Percentiles rank a stretch among this genome's conserved stretches.
phyloP scores from a whole-genome alignment of 2,888 invertebrate species.

The Epirrhoe tristata region DNA sequence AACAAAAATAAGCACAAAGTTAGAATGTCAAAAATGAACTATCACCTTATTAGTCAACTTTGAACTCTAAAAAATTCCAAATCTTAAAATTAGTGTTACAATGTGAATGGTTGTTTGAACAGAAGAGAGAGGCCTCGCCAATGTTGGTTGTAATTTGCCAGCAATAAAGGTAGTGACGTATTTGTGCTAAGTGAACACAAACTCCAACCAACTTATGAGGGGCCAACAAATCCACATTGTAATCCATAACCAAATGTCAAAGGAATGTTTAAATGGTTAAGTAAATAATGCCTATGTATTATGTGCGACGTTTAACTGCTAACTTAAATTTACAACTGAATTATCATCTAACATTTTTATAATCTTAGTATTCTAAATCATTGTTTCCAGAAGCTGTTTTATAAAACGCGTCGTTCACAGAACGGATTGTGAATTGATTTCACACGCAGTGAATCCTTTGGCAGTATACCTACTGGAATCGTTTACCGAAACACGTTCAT shows the following conservation, averaged over 20 bases:
- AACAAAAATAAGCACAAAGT: slow-evolving; percentile 75
- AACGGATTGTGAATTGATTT: slow-evolving; percentile 81
- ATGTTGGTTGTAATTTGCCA: slow-evolving; percentile 46
- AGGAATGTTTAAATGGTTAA: slow-evolving; percentile 85
- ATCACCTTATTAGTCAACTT: slow-evolving; percentile 82
- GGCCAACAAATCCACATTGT: slow-evolving; percentile 61
- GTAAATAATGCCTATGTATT: slow-evolving; percentile 84
- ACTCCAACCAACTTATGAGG: slow-evolving; percentile 40
- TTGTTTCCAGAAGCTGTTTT: slow-evolving; percentile 80
- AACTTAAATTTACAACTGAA: slow-evolving; percentile 85
- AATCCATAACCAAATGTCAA: slow-evolving; percentile 77
- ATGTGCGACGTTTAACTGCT: slow-evolving; percentile 82
- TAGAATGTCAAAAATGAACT: slow-evolving; percentile 76
- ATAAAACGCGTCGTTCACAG: slow-evolving; percentile 82
- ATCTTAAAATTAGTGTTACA: slow-evolving; percentile 79
- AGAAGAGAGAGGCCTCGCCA: slow-evolving; percentile 30
- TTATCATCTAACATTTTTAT: slow-evolving; percentile 77
- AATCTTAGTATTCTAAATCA: slow-evolving; percentile 77
- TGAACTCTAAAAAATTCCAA: slow-evolving; percentile 81
- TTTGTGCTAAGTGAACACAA: slow-evolving; percentile 20
- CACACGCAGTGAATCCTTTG: slow-evolving; percentile 82
- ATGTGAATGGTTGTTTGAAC: slow-evolving; percentile 58
- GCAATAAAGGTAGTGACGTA: slow-evolving; percentile 26
- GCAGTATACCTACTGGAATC: slow-evolving; percentile 79
- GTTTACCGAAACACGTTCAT: slow-evolving; percentile 64